These are phyloP conservation scores for Rallus crepitans DNA, from an alignment of 2,797 vertebrate genomes.

Conservation along the genomic window DNA sequence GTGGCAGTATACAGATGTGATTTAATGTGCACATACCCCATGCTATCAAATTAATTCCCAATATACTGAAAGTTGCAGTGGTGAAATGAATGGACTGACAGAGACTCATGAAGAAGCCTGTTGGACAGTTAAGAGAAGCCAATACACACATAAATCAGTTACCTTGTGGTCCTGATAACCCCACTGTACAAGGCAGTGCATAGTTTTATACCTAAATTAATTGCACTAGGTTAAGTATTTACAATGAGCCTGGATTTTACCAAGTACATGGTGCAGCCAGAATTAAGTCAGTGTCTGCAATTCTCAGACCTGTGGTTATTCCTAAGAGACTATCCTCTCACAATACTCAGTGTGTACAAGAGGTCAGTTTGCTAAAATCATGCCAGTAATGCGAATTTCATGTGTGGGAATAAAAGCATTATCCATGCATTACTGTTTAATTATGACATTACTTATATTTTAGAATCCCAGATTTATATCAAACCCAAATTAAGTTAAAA, in stretches of 20 bases:
- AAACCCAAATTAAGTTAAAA: background rate
- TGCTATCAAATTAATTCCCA: background rate
- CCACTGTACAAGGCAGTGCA: too few species aligned
- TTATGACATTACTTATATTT: background rate
- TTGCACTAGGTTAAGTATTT: background rate
- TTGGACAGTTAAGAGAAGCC: background rate
- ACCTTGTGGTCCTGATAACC: background rate
- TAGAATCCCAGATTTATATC: background rate
- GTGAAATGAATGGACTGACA: background rate
- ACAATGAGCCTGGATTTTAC: background rate
- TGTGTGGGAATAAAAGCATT: background rate
- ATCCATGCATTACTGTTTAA: background rate
- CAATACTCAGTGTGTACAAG: background rate
- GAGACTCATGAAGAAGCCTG: background rate
- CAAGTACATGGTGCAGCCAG: background rate
- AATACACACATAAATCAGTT: background rate
- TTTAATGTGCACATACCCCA: background rate
- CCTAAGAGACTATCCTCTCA: background rate
- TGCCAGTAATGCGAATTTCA: background rate
- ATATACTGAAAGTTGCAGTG: background rate
- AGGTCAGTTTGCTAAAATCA: background rate
- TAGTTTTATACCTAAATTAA: too few species aligned
- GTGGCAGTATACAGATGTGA: background rate
- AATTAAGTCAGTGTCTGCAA: background rate
- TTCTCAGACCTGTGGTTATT: background rate